These are phyloP conservation scores for Pseudochaenichthys georgianus DNA, from an alignment of 2,797 vertebrate genomes.

Conservation along the genomic window DNA sequence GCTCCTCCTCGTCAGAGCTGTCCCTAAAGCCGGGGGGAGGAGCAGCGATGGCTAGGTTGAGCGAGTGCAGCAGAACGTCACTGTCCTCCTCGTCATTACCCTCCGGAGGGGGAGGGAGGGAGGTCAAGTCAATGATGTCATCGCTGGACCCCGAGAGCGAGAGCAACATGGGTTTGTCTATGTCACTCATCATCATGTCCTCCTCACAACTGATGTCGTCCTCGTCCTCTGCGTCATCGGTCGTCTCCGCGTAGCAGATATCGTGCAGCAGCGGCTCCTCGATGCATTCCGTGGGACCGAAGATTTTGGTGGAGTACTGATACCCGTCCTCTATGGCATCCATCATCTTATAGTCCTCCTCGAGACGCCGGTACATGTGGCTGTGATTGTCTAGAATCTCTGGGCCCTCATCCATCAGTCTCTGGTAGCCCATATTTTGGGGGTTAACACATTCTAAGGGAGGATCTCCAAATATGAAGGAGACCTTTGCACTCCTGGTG, in stretches of 20 bases:
- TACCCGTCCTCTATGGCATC: slow-evolving; percentile 90
- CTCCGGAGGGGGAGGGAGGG: slow-evolving; percentile 95
- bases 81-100: slow-evolving; percentile 93
- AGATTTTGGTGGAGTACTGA: slow-evolving; percentile 93
- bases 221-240: slow-evolving; percentile 97
- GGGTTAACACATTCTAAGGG: slow-evolving; percentile 90
- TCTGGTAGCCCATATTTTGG: slow-evolving; percentile 95
- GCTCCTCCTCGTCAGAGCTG: slow-evolving; percentile 98
- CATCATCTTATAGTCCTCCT: slow-evolving; percentile 92
- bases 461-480: slow-evolving; percentile 98
- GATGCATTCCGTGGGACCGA: slow-evolving; percentile 90
- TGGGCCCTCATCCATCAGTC: slow-evolving; percentile 94
- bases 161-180: slow-evolving; percentile 91
- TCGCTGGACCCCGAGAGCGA: slow-evolving; percentile 96
- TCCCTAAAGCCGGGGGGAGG: slow-evolving; percentile 98
- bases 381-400: slow-evolving; percentile 92
- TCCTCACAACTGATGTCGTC: slow-evolving; percentile 98
- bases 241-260: slow-evolving; percentile 97
- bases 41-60: slow-evolving; percentile 98
- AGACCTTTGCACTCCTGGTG: slow-evolving; percentile 94
- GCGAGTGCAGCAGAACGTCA: slow-evolving; percentile 94
- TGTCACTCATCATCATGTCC: slow-evolving; percentile 92
- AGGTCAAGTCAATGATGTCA: slow-evolving; percentile 98
- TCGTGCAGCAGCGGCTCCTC: slow-evolving; percentile 97
- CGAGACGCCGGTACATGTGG: slow-evolving; percentile 89